phyloP scores from a whole-genome alignment of 2,113 vertebrate genomes.

The Sardina pilchardus region DNA sequence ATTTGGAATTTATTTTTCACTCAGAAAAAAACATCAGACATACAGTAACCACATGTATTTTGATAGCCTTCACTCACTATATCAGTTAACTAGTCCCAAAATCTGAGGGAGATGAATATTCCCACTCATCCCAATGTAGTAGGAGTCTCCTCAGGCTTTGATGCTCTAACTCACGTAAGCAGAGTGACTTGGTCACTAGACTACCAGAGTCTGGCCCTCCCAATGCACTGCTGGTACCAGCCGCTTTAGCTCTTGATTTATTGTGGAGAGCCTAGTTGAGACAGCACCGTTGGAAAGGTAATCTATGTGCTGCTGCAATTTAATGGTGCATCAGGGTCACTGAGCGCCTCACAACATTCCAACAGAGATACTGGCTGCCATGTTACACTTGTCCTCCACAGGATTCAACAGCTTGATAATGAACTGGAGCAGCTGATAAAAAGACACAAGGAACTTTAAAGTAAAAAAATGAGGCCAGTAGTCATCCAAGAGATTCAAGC shows the following conservation, averaged over 20 bases:
- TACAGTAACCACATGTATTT: not conserved
- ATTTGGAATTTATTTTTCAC: too few relatives aligned
- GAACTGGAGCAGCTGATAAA: too few relatives aligned
- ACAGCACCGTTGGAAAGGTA: conserved; percentile 40
- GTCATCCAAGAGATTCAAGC: too few relatives aligned
- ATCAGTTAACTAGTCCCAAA: not conserved
- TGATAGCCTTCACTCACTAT: not conserved
- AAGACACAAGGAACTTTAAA: too few relatives aligned
- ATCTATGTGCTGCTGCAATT: conserved; percentile 38
- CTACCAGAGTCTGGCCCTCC: not conserved
- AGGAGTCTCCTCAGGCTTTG: not conserved
- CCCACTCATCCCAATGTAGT: not conserved
- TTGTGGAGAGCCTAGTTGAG: conserved; percentile 46
- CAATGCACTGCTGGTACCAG: not conserved
- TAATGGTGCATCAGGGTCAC: conserved; percentile 49
- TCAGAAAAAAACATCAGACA: too few relatives aligned
- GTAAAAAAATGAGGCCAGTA: too few relatives aligned
- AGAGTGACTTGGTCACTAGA: not conserved
- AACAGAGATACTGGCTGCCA: too few relatives aligned
- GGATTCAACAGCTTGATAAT: too few relatives aligned
- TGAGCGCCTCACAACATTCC: not conserved
- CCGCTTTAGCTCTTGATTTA: conserved; percentile 46
- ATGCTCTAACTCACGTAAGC: not conserved
- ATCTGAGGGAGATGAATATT: not conserved
- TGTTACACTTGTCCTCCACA: too few relatives aligned